Evolutionary conservation across 2,797 vertebrate genomes (phyloP).

Genomic region (Mus minutoides): DNA sequence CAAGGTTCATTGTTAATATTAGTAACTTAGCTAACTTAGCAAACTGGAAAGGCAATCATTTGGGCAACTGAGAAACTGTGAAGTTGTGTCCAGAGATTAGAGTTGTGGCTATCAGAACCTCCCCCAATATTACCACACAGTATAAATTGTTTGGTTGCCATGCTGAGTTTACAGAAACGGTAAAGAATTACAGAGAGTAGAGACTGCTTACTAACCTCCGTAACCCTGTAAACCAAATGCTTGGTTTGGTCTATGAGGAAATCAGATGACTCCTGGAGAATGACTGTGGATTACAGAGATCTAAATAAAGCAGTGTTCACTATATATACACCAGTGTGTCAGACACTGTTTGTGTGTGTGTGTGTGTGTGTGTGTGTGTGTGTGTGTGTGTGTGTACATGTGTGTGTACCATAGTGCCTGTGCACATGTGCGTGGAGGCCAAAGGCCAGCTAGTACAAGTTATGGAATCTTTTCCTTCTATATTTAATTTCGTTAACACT

Average conservation of each 20-base stretch:
- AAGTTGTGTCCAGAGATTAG: neutral
- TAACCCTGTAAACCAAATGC: neutral
- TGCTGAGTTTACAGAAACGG: neutral
- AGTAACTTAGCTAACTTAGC: no score
- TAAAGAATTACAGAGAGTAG: no score
- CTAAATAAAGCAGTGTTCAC: neutral
- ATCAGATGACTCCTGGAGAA: neutral
- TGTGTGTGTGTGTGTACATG: neutral
- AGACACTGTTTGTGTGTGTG: neutral
- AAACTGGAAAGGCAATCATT: neutral
- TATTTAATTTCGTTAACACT: neutral
- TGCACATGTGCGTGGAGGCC: neutral
- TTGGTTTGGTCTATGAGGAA: neutral
- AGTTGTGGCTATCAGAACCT: neutral
- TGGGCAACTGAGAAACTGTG: neutral
- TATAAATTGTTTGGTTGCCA: neutral
- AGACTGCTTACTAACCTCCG: no score
- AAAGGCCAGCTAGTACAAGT: neutral
- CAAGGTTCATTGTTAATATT: neutral
- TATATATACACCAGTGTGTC: neutral
- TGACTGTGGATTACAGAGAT: no score
- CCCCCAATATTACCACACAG: neutral
- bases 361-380: neutral
- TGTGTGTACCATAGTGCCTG: neutral
- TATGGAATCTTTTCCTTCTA: neutral